Evolutionary conservation across 2,113 vertebrate genomes (phyloP).

Genomic region (Noctilio leporinus): DNA sequence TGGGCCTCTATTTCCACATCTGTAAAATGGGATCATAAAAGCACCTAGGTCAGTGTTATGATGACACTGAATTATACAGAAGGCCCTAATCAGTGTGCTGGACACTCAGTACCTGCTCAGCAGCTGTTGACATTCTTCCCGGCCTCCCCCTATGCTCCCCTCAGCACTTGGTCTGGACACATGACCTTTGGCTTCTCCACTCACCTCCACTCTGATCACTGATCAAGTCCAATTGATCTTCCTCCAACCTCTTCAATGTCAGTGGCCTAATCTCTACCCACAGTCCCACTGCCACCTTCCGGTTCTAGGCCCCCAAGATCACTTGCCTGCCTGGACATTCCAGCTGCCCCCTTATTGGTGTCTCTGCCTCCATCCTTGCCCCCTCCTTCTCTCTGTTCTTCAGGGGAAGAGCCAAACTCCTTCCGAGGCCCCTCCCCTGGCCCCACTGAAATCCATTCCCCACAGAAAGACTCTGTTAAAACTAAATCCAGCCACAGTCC

Average conservation of each 20-base stretch:
- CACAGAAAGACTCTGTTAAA: neutral
- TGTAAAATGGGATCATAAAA: neutral
- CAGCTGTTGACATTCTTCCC: neutral
- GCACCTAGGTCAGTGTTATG: neutral
- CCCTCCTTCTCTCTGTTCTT: neutral
- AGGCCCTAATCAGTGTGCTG: accelerated
- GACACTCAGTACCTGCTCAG: neutral
- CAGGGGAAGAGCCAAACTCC: neutral
- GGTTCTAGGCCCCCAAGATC: neutral
- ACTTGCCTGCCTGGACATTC: accelerated
- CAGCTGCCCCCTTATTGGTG: neutral
- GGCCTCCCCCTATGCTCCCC: neutral
- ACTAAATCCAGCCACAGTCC: neutral
- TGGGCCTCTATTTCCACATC: neutral
- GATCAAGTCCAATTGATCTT: neutral
- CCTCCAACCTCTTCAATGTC: neutral
- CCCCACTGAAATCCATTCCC: neutral
- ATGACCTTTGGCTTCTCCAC: neutral
- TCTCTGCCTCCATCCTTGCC: neutral
- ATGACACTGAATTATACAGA: neutral
- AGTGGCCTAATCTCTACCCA: neutral
- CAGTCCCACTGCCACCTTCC: neutral
- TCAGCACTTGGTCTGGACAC: neutral
- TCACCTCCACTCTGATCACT: neutral
- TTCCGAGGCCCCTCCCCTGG: neutral